Evolutionary conservation across 2,888 invertebrate genomes (phyloP), one percentile per base, ranked within the genome.

Genomic region (Drosophila recens): DNA sequence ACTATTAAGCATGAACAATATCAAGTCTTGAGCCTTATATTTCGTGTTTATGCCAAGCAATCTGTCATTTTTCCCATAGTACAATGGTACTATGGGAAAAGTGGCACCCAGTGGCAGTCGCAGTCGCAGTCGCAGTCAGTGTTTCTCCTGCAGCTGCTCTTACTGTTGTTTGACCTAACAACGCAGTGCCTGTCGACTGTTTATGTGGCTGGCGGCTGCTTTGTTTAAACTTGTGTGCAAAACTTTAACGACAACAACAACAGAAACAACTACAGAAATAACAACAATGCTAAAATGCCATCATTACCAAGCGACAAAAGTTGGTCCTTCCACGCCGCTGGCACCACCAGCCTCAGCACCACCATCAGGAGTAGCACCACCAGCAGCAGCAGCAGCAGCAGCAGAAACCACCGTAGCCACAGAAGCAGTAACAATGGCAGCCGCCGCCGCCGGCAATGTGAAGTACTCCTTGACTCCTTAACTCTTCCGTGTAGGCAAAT

Each of bases 291-390:
- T 82, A 85, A 89, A 86, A 89, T 88, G 82, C 90, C 86, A 89
- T 85, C 90, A 90, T 89, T 89, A 84, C 85, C 89, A 76, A 82
- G 89, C 79, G 82, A 78, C 89, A 90, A 89, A 90, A 90, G 89
- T 89, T 90, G 80, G 81, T 87, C 88, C 85, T 89, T 90, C 73
- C 53, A 72, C 30, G 30, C 72, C 74, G 54, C 66, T 61, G 72
- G 65, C 66, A 69, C 49, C 34, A 65, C 59, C 74, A 77, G 67
- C 48, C 63, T 30, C 38, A 64, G 33, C 23, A 63, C 8, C 56
- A 67, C 27, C 43, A 66, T 30, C 42, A 58, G 27, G 36, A 53
- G 30, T 43, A 63, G 38, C 30, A 66, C 23, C 23, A 62, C 9
- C 58, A 67, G 40, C 45, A 30, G 30, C 8, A 30, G 30, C 8